Percentiles rank a stretch among this genome's conserved stretches.
phyloP scores from a whole-genome alignment of 2,797 vertebrate genomes.

The Petrocephalus schoutedeni region DNA sequence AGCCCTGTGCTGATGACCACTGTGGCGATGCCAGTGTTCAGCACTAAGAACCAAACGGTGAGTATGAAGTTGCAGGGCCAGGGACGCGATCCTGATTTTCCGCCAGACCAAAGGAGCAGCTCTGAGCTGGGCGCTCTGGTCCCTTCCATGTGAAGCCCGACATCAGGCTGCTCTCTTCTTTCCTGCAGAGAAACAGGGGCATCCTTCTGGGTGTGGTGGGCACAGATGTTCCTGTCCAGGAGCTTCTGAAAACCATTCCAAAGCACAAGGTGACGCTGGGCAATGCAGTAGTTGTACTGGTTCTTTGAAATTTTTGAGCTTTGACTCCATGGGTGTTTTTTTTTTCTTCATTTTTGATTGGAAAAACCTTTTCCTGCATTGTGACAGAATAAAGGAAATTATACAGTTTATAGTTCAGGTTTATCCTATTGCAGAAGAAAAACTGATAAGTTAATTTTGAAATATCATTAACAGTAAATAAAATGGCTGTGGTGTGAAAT shows the following conservation, averaged over 20 bases:
- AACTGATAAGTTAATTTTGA: constrained; percentile 31
- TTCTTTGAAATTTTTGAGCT: not conserved
- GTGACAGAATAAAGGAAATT: constrained; percentile 32
- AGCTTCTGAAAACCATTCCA: constrained; percentile 92
- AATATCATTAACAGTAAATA: constrained; percentile 39
- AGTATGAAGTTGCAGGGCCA: constrained; percentile 52
- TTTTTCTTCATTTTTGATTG: not conserved
- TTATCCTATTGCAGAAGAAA: not conserved
- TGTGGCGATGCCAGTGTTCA: constrained; percentile 98
- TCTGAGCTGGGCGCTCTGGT: not conserved
- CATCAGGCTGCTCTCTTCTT: constrained; percentile 37
- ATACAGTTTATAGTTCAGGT: constrained; percentile 17
- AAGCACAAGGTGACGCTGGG: constrained; percentile 84
- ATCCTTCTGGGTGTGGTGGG: constrained; percentile 96
- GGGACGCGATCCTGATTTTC: not conserved
- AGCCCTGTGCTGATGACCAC: constrained; percentile 93
- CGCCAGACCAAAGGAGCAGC: not conserved
- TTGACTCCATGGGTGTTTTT: not conserved
- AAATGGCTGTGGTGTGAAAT: constrained; percentile 26
- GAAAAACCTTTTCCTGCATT: not conserved
- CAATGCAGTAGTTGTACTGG: not conserved
- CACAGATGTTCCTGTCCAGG: constrained; percentile 94
- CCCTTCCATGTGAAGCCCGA: not conserved
- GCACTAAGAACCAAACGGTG: constrained; percentile 96
- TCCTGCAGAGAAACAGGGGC: constrained; percentile 80